These are phyloP conservation scores for Cryptomyrus ogoouensis DNA, from an alignment of 2,113 vertebrate species.

Conservation along the genomic window DNA sequence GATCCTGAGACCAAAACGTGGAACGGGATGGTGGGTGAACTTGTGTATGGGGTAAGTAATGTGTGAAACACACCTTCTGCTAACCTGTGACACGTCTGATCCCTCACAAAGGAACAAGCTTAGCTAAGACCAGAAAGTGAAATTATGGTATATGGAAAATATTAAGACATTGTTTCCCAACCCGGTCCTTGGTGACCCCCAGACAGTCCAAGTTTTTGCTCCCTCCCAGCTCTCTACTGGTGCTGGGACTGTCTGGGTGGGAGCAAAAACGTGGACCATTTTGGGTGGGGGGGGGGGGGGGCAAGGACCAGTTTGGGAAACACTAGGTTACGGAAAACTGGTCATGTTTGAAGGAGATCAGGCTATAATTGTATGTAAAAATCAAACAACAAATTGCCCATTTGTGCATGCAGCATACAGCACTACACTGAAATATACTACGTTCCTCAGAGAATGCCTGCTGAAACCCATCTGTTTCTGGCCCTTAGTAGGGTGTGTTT, in stretches of 20 bases:
- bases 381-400: neutral
- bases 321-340: neutral
- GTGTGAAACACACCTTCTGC: neutral
- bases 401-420: too few species aligned
- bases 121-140: neutral
- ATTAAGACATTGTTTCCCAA: neutral
- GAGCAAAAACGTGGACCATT: neutral
- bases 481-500: neutral
- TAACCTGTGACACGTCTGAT: neutral
- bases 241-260: neutral
- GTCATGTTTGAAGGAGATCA: neutral
- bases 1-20: slow-evolving; percentile 98
- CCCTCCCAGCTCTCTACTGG: neutral
- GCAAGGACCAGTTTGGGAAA: neutral
- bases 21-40: slow-evolving; percentile 99
- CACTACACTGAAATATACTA: neutral
- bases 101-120: neutral
- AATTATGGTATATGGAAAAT: neutral
- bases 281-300: too few species aligned
- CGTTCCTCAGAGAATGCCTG: neutral
- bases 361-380: neutral
- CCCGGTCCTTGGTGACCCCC: neutral
- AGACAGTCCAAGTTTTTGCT: neutral
- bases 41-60: slow-evolving; percentile 98
- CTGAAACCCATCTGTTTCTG: neutral